Conservation (phyloP, 2,797 vertebrate species). For the Oreonectes daqikongensis region DNA sequence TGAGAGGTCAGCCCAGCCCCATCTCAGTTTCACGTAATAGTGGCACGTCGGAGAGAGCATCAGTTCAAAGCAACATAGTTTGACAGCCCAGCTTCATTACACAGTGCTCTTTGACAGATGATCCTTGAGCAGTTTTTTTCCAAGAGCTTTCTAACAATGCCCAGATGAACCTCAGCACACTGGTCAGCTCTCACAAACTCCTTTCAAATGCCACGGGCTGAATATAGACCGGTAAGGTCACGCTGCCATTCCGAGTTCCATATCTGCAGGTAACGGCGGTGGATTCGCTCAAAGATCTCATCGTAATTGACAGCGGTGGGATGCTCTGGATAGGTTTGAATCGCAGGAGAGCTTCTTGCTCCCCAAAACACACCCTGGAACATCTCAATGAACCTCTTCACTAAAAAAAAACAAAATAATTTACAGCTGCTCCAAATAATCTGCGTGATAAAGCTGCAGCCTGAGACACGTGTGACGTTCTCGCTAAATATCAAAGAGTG, state of each 20-base stretch:
- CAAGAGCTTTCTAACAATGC: constrained; percentile 39
- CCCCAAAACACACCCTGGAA: neutral
- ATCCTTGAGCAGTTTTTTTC: constrained; percentile 41
- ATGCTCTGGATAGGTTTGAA: neutral
- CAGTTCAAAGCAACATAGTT: constrained; percentile 13
- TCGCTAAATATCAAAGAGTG: constrained; percentile 38
- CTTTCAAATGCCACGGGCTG: constrained; percentile 46
- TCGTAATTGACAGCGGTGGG: constrained; percentile 43
- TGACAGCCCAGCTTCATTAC: constrained; percentile 53
- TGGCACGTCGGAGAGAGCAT: constrained; percentile 22
- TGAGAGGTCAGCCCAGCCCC: constrained; percentile 23
- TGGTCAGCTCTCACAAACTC: constrained; percentile 23
- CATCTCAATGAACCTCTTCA: neutral
- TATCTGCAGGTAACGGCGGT: constrained; percentile 6
- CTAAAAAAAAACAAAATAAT: constrained; percentile 21
- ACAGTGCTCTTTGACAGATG: constrained; percentile 48
- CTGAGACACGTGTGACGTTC: constrained; percentile 9
- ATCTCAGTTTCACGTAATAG: constrained; percentile 16
- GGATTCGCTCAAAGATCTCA: constrained; percentile 22
- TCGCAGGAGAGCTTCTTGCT: neutral
- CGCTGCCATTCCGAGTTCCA: constrained; percentile 4
- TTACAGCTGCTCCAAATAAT: constrained; percentile 32
- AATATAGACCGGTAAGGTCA: constrained; percentile 48
- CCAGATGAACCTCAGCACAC: constrained; percentile 12
- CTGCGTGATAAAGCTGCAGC: neutral